These are phyloP conservation scores for Poeciliopsis gracilis DNA, from an alignment of 2,797 vertebrate species.

Conservation along the genomic window DNA sequence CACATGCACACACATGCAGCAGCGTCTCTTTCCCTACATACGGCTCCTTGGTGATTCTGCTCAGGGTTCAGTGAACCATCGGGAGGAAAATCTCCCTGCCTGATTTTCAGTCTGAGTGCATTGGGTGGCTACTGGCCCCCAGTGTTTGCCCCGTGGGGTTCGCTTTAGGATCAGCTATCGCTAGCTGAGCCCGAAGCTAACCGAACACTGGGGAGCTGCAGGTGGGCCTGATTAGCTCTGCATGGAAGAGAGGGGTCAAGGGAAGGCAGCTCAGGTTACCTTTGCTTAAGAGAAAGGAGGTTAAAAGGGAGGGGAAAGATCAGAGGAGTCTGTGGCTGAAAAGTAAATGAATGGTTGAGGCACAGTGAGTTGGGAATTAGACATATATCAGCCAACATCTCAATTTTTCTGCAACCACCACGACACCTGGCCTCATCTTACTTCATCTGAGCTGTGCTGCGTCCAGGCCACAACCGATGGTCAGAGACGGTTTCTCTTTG, in stretches of 20 bases:
- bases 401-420: constrained; percentile 74
- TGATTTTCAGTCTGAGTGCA: constrained; percentile 57
- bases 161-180: constrained; percentile 71
- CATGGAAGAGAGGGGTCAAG: constrained; percentile 71
- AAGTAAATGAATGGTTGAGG: constrained; percentile 58
- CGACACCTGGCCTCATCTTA: constrained; percentile 78
- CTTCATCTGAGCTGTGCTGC: constrained; percentile 71
- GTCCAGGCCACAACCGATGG: constrained; percentile 52
- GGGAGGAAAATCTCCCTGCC: constrained; percentile 52
- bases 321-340: constrained; percentile 43
- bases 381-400: constrained; percentile 69
- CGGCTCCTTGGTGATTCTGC: constrained; percentile 49
- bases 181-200: constrained; percentile 75
- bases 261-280: constrained; percentile 73
- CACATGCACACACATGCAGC: constrained; percentile 1
- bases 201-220: constrained; percentile 72
- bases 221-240: constrained; percentile 82
- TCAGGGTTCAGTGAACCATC: constrained; percentile 62
- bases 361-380: constrained; percentile 70
- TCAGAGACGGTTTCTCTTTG: constrained; percentile 70
- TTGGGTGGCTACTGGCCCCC: constrained; percentile 63
- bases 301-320: constrained; percentile 33
- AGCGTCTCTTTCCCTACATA: constrained; percentile 13
- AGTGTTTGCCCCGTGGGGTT: constrained; percentile 59
- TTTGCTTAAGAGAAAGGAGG: constrained; percentile 35